phyloP scores from a whole-genome alignment of 2,888 invertebrate species.

The Acanthoscelides obtectus region DNA sequence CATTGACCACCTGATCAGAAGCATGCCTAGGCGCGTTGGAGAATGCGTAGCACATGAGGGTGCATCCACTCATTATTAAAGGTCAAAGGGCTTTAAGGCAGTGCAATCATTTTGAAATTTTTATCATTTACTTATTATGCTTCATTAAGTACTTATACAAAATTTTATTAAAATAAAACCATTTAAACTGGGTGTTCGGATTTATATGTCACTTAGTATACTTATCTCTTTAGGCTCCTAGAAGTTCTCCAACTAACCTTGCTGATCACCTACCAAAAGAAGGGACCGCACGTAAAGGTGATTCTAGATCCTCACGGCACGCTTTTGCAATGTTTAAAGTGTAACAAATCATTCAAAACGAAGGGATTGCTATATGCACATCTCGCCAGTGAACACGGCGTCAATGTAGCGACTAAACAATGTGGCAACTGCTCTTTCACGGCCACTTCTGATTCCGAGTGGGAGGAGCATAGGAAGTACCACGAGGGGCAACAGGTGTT shows the following conservation, averaged over 20 bases:
- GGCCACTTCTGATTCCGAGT: not conserved
- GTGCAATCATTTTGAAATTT: no score
- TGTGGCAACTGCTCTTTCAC: not conserved
- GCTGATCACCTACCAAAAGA: not conserved
- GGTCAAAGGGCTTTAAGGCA: no score
- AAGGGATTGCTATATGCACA: not conserved
- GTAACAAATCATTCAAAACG: not conserved
- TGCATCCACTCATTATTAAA: no score
- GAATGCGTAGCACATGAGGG: no score
- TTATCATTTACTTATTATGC: no score
- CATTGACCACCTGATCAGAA: no score
- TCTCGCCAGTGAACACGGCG: not conserved
- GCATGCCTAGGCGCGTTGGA: no score
- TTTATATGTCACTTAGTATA: no score
- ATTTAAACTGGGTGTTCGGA: no score
- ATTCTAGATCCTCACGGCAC: not conserved
- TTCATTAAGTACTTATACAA: no score
- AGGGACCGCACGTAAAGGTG: not conserved
- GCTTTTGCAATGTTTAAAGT: not conserved
- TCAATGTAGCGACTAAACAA: not conserved
- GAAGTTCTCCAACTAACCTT: not conserved
- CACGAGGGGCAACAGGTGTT: not conserved
- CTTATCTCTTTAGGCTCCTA: not conserved
- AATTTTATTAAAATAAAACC: no score
- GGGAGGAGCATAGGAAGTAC: not conserved